These are phyloP conservation scores for Temnothorax ravouxi DNA, from an alignment of 2,888 invertebrate species.

Conservation along the genomic window DNA sequence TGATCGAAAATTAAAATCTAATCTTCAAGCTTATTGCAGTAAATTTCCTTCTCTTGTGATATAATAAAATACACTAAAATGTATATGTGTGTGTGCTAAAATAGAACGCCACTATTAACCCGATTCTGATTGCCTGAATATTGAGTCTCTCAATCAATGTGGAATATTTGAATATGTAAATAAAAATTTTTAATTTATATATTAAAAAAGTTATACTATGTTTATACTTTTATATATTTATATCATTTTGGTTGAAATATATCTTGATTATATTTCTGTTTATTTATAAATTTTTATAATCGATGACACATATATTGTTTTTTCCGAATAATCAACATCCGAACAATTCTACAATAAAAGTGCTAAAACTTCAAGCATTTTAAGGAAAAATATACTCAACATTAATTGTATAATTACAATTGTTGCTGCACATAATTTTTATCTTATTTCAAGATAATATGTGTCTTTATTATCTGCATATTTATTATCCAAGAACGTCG, in stretches of 20 bases:
- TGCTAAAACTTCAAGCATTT: neutral
- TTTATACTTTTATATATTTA: neutral
- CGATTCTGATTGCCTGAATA: neutral
- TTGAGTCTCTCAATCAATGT: neutral
- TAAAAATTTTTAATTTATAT: constrained; percentile 22
- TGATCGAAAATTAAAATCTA: neutral
- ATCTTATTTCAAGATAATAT: neutral
- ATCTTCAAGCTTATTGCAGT: neutral
- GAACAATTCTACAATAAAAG: neutral
- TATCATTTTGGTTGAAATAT: neutral
- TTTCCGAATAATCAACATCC: neutral
- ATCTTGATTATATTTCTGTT: neutral
- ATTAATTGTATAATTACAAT: constrained; percentile 35
- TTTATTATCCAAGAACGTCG: neutral
- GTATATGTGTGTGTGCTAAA: neutral
- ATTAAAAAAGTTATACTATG: neutral
- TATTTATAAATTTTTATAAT: neutral
- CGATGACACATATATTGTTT: neutral
- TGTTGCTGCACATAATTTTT: neutral
- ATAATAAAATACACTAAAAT: constrained; percentile 1
- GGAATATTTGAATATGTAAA: neutral
- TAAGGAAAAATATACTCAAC: neutral
- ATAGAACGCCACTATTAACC: neutral
- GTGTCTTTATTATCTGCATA: neutral
- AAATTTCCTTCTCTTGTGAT: neutral